phyloP scores from a whole-genome alignment of 2,888 invertebrate species.

The Luperina testacea region DNA sequence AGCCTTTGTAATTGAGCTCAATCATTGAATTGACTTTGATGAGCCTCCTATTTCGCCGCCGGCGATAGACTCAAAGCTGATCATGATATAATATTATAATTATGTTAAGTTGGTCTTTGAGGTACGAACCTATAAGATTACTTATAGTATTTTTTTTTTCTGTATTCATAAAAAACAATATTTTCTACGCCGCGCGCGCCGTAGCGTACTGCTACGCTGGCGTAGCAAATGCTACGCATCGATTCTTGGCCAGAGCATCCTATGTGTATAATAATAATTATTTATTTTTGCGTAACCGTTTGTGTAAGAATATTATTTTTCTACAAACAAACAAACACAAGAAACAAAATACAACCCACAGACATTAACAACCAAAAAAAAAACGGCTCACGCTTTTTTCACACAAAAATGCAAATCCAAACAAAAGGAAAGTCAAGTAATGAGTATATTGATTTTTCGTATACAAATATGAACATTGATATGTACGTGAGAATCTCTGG shows the following conservation, averaged over 20 bases:
- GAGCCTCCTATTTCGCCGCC: constrained; percentile 24
- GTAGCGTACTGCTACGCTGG: constrained; percentile 19
- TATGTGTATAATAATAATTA: neutral
- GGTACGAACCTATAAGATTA: neutral
- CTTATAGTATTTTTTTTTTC: neutral
- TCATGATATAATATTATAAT: constrained; percentile 38
- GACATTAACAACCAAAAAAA: neutral
- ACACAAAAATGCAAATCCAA: constrained; percentile 13
- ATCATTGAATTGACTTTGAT: constrained; percentile 49
- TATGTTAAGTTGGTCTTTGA: constrained; percentile 11
- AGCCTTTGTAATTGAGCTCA: constrained; percentile 49
- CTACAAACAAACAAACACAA: too few species aligned
- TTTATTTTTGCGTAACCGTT: neutral
- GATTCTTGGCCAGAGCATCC: neutral
- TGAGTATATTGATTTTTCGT: constrained; percentile 38
- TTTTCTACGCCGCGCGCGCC: constrained; percentile 25
- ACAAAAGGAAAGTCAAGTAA: constrained; percentile 33
- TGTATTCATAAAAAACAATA: neutral
- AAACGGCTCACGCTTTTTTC: constrained; percentile 1
- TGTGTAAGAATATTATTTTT: neutral
- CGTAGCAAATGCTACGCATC: constrained; percentile 10
- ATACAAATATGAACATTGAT: constrained; percentile 52
- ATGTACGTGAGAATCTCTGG: constrained; percentile 41
- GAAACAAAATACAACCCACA: neutral
- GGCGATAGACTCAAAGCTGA: constrained; percentile 41